Percentiles rank a stretch among this genome's conserved stretches.
Conservation (phyloP, 1,140 invertebrate species). For the Sogatella furcifera region DNA sequence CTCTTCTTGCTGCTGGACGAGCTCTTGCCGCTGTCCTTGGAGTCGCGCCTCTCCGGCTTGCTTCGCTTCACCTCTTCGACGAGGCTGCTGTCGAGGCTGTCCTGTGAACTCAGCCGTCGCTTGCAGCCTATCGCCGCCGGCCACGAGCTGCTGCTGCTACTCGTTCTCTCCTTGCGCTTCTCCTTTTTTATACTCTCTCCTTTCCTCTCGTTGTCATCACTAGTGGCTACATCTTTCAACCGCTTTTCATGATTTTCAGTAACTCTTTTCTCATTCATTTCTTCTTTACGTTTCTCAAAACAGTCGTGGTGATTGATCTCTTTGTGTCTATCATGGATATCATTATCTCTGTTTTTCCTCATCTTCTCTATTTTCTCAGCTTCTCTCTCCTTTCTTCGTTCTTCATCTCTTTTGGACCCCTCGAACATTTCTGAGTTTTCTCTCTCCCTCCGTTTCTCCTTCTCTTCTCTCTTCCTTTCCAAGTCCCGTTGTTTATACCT, state of each 20-base stretch:
- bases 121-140: slow-evolving; percentile 52
- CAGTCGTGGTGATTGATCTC: neutral
- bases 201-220: slow-evolving; percentile 24
- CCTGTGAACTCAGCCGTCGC: slow-evolving; percentile 64
- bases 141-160: slow-evolving; percentile 27
- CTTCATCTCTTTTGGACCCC: slow-evolving; percentile 1
- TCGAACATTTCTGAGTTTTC: slow-evolving; percentile 3
- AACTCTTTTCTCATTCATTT: neutral
- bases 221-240: neutral
- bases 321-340: slow-evolving; percentile 2
- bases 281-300: slow-evolving; percentile 12
- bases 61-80: slow-evolving; percentile 56
- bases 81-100: slow-evolving; percentile 46
- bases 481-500: neutral
- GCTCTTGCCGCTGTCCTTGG: slow-evolving; percentile 46
- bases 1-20: slow-evolving; percentile 21
- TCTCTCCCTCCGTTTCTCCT: slow-evolving; percentile 6
- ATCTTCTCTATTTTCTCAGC: slow-evolving; percentile 2
- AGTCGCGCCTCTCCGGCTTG: slow-evolving; percentile 55
- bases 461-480: too few species aligned
- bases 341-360: neutral
- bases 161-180: slow-evolving; percentile 25
- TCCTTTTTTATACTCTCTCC: slow-evolving; percentile 32
- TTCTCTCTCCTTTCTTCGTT: slow-evolving; percentile 4
- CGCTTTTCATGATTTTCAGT: neutral